Evolutionary conservation across 2,797 vertebrate species (phyloP).

Genomic region (Salmo trutta): DNA sequence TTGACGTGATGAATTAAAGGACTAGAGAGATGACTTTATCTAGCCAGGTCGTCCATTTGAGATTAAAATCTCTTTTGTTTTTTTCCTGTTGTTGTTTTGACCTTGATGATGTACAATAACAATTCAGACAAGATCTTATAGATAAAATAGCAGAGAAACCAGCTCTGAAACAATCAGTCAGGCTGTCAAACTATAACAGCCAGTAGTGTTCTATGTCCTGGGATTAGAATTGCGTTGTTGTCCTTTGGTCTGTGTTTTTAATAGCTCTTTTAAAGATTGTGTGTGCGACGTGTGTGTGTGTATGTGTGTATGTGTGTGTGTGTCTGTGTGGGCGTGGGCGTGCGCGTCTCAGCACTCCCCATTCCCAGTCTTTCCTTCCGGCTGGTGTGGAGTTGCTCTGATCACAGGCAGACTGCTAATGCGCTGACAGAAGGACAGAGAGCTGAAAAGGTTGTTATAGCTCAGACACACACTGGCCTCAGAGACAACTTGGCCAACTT

Average conservation of each 20-base stretch:
- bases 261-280: neutral
- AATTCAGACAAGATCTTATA: neutral
- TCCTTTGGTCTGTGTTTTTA: neutral
- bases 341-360: neutral
- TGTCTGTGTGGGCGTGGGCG: neutral
- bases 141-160: neutral
- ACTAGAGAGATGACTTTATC: neutral
- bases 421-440: neutral
- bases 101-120: neutral
- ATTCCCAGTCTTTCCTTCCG: neutral
- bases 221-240: neutral
- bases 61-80: neutral
- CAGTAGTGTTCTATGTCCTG: neutral
- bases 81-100: neutral
- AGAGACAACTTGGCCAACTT: neutral
- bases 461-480: neutral
- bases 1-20: neutral
- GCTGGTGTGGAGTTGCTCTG: neutral
- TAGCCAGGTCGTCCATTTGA: neutral
- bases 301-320: neutral
- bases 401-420: conserved; percentile 5
- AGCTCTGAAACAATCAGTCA: neutral
- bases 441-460: neutral
- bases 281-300: neutral
- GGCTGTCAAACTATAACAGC: neutral